Evolutionary conservation across 2,797 vertebrate genomes (phyloP).

Genomic region (Merluccius polli): DNA sequence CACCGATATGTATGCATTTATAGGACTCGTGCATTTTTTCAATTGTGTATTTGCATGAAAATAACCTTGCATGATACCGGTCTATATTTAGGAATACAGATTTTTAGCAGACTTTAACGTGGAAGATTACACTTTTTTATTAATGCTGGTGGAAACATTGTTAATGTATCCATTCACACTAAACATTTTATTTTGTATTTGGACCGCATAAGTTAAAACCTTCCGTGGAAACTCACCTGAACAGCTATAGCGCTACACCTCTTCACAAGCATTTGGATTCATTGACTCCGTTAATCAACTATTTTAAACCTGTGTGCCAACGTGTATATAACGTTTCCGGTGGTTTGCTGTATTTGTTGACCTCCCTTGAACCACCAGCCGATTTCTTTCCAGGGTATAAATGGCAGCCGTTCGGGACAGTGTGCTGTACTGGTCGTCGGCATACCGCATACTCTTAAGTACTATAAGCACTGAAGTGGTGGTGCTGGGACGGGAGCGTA

Average conservation of each 20-base stretch:
- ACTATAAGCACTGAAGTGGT: constrained; percentile 48
- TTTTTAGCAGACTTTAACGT: not conserved
- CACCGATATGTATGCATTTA: not conserved
- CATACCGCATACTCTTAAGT: constrained; percentile 17
- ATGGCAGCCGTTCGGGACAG: not conserved
- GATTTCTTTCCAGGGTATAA: not conserved
- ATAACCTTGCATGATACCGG: not conserved
- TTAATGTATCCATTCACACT: not conserved
- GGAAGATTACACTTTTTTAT: not conserved
- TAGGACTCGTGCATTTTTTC: not conserved
- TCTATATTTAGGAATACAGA: not conserved
- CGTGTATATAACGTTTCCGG: not conserved
- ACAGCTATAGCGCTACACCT: not conserved
- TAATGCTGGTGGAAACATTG: not conserved
- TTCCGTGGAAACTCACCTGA: not conserved
- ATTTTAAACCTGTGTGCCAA: not conserved
- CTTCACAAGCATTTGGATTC: not conserved
- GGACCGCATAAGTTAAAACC: not conserved
- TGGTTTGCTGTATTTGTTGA: not conserved
- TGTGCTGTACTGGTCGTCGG: not conserved
- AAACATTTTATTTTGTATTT: not conserved
- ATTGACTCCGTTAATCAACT: not conserved
- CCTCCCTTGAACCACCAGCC: not conserved
- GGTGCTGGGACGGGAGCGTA: constrained; percentile 16
- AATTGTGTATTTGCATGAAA: not conserved